Base-by-base conservation (phyloP, 2,888 invertebrate genomes). In the Hypselothyrea guttata region DNA sequence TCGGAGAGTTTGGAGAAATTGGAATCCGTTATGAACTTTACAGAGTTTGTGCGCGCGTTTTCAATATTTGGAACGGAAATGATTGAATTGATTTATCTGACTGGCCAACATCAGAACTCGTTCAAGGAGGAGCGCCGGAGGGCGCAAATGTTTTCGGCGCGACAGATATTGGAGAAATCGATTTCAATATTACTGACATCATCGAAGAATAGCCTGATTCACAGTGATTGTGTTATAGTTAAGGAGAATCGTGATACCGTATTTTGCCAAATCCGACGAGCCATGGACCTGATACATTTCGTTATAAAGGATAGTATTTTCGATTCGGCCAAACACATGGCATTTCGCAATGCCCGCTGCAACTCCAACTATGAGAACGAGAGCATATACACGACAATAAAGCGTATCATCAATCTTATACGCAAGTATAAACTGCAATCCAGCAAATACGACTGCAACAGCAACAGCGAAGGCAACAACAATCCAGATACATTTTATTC, bases 1-100 rank as follows among this genome's bases (percentile, higher is more conserved):
- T 94, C 95, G 65, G 94, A 95, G 76, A 94, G 95, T 84, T 91
- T 96, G 86, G 95, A 95, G 78, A 93, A 96, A 59, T 91, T 97
- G 84, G 96, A 96, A 90, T 95, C 95, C 45, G 96, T 97, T 66
- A 95, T 95, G 77, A 96, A 96, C 91, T 96, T 96, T 88, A 97
- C 98, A 47, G 99, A 99, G 91, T 99, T 99, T 90, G 98, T 99
- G 55, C 96, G 98, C 88, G 97, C 98, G 15, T 99, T 99, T 91
- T 98, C 98, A 75, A 97, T 98, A 90, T 99, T 99, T 90, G 99
- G 99, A 34, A 95, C 95, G 15, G 98, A 99, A 90, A 99, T 99
- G 98, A 98, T 99, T 70, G 98, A 99, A 89, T 91, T 99, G 76
- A 98, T 99, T 16, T 96, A 98, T 89, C 92, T 98, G 60, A 97